Base-by-base conservation (phyloP, 2,888 invertebrate genomes). In the Palloptera scutellata region DNA sequence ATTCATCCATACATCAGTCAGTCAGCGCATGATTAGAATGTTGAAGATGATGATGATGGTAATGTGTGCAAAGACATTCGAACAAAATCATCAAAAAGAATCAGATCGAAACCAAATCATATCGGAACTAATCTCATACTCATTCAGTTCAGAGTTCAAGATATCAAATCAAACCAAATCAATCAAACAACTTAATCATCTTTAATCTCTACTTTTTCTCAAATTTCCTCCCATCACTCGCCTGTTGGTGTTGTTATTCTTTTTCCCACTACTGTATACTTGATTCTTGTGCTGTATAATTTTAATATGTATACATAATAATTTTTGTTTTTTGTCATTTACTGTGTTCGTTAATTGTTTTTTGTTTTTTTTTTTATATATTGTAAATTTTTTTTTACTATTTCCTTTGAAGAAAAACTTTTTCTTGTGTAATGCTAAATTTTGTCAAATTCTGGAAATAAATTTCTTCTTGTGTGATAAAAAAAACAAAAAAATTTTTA, bases 381-480 rank as follows among this genome's bases (percentile, higher is more conserved):
- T 64, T 70, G 69, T 70, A 69, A 69, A 69, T 69, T 70, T 68
- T 61, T 58, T 55, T 55, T 63, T 19, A 54, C 20, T 58, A 66
- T 69, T 66, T 66, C 59, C 63, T 61, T 66, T 70, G 65, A 67
- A 45, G 67, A 70, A 60, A 40, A 59, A 65, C 6, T 30, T 30
- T 30, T 30, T 30, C 69, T 65, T 58, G 64, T 67, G 66, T 67
- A 45, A 66, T 69, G 65, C 70, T 58, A 72, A 74, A 74, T 74
- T 75, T 69, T 74, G 70, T 75, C 72, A 72, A 73, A 71, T 70
- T 68, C 12, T 61, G 70, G 52, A 72, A 71, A 71, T 71, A 71
- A 71, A 71, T 69, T 68, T 66, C 63, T 66, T 68, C 59, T 62
- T 67, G 64, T 68, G 60, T 62, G 48, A 68, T 70, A 55, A 63